Evolutionary conservation across 1,140 invertebrate species (phyloP).

Genomic region (Megalopta genalis): DNA sequence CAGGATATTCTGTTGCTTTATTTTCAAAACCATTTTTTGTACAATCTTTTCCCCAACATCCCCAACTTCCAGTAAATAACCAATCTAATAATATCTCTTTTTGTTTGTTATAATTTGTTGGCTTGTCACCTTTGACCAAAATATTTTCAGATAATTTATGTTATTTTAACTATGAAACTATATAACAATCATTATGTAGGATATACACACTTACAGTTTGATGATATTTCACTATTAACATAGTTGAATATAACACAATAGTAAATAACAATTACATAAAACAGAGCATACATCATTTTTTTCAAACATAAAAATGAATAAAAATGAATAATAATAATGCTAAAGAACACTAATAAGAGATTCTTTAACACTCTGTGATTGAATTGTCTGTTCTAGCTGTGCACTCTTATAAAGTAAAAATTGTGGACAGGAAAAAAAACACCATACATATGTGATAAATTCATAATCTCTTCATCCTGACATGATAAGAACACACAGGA

Average conservation of each 20-base stretch:
- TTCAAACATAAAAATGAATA: not conserved
- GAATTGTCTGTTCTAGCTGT: conserved; percentile 45
- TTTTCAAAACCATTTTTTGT: not conserved
- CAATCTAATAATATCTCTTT: conserved; percentile 25
- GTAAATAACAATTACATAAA: not conserved
- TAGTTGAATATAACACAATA: not conserved
- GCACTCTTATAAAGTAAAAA: not conserved
- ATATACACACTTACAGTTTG: not conserved
- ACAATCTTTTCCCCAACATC: conserved; percentile 8
- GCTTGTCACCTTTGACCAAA: not conserved
- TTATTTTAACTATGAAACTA: not conserved
- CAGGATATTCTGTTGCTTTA: conserved; percentile 77
- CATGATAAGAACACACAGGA: conserved; percentile 14
- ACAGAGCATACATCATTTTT: not conserved
- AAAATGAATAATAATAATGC: not conserved
- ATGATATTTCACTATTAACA: not conserved
- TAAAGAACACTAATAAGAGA: too few species aligned
- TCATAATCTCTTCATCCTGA: not conserved
- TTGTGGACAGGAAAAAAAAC: not conserved
- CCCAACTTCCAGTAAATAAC: conserved; percentile 24
- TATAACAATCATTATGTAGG: not conserved
- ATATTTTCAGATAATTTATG: not conserved
- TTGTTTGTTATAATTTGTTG: not conserved
- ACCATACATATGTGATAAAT: not conserved
- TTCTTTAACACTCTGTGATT: conserved; percentile 2